Evolutionary conservation across 1,140 invertebrate genomes (phyloP), one percentile per base, ranked within the genome.

Genomic region (Neodiprion pinetum): DNA sequence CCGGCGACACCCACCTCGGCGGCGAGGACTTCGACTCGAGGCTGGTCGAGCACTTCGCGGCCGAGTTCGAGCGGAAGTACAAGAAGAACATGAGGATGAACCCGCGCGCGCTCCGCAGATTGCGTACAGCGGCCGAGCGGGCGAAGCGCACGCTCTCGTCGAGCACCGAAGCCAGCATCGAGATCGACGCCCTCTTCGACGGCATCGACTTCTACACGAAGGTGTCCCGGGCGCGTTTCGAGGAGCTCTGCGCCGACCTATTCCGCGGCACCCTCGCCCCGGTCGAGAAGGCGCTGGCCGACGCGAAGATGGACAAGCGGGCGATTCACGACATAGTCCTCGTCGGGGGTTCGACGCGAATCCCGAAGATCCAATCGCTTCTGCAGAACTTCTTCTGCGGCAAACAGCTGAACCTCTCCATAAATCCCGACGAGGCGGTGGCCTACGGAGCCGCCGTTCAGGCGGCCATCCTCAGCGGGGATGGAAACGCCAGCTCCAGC

Each of bases 161-260:
- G 1, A 92, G 90, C 80, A 92, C 92, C 1, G 92, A 93, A 88
- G 92, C 92, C 1, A 94, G 90, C 79, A 82, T 95, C 75, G 93
- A 95, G 88, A 93, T 95, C 67, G 93, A 95, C 84, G 93, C 94
- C 4, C 82, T 95, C n/a, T 91, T 92, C 76, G 93, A 95, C 75
- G 94, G 94, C 11, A 90, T 94, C 48, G 96, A 97, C 83, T 97
- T 96, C 84, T 96, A 96, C 87, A 94, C 95, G 0, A 95, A 93
- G 82, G 93, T 97, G 23, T 94, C 94, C 10, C 90, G 96, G 78
- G 96, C 96, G 1, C 89, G 94, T 67, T 96, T 96, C 83, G 28
- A 40, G 28, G 28, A 40, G 28, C 28, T 40, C 28, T 40, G 28
- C 28, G 28, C 28, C 28, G 96, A 98, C 88, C 90, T 98, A 48